These are phyloP conservation scores for Sceloporus undulatus DNA, from an alignment of 2,113 vertebrate species.

Conservation along the genomic window DNA sequence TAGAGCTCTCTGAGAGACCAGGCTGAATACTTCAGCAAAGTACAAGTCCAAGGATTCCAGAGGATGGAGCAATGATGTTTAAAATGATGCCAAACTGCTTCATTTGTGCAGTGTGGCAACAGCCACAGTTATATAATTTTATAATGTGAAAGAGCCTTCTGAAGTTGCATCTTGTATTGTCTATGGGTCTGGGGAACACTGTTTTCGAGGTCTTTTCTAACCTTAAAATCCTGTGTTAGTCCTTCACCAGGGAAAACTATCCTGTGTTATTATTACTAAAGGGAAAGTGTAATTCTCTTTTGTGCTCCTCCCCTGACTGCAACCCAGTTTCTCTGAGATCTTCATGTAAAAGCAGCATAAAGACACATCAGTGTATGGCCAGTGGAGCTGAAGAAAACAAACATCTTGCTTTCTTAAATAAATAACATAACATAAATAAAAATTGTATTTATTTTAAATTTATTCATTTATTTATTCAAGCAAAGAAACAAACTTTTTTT, in stretches of 20 bases:
- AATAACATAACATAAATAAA: too few species aligned
- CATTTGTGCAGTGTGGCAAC: too few species aligned
- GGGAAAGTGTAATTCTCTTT: neutral
- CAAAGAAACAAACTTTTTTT: neutral
- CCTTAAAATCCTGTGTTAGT: neutral
- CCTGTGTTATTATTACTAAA: neutral
- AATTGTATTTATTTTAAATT: too few species aligned
- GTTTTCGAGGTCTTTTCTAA: neutral
- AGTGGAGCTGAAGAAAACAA: neutral
- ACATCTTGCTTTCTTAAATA: too few species aligned
- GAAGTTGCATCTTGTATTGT: neutral
- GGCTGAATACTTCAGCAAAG: too few species aligned
- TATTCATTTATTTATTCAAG: too few species aligned
- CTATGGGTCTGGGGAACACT: neutral
- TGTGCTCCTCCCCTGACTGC: neutral
- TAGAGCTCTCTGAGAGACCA: too few species aligned
- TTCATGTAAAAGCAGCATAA: neutral
- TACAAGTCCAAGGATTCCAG: too few species aligned
- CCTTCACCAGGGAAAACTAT: neutral
- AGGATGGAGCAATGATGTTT: too few species aligned
- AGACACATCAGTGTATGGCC: neutral
- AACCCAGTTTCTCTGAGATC: neutral
- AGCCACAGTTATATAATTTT: neutral
- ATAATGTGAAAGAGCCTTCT: neutral
- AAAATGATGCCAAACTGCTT: too few species aligned